A percentile compares a stretch with the other conserved stretches of the same genome.
Conservation (phyloP, 1,140 invertebrate species). For the Chrysopa pallens region DNA sequence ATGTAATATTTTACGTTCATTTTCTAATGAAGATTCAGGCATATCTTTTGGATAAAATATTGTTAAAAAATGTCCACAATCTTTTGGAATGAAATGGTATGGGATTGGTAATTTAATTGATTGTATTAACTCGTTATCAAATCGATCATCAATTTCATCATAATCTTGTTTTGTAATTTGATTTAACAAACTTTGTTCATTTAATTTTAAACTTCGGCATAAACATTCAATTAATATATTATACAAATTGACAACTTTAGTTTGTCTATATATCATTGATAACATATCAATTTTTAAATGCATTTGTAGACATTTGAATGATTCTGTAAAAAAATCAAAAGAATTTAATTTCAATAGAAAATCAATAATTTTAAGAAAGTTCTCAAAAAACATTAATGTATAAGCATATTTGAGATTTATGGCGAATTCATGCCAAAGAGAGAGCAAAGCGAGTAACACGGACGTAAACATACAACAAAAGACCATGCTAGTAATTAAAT, state of each 20-base stretch:
- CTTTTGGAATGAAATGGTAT: constrained; percentile 40
- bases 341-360: constrained; percentile 6
- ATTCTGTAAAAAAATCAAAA: constrained; percentile 20
- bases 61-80: constrained; percentile 57
- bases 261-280: constrained; percentile 43
- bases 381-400: constrained; percentile 2
- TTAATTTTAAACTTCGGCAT: constrained; percentile 42
- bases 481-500: too few relatives aligned
- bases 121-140: constrained; percentile 6
- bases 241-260: constrained; percentile 41
- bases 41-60: constrained; percentile 43
- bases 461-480: too few relatives aligned
- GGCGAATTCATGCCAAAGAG: too few relatives aligned
- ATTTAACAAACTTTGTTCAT: constrained; percentile 37
- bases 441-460: too few relatives aligned
- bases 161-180: constrained; percentile 18
- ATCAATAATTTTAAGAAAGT: constrained; percentile 3
- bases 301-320: constrained; percentile 28
- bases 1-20: constrained; percentile 43
- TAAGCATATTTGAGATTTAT: not conserved
- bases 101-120: constrained; percentile 26
- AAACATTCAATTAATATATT: constrained; percentile 53
- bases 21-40: constrained; percentile 38
- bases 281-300: constrained; percentile 47
- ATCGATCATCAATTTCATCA: constrained; percentile 15